Evolutionary conservation across 2,113 vertebrate species (phyloP), one percentile per base, ranked within the genome.

Genomic region (Peucedramus taeniatus): DNA sequence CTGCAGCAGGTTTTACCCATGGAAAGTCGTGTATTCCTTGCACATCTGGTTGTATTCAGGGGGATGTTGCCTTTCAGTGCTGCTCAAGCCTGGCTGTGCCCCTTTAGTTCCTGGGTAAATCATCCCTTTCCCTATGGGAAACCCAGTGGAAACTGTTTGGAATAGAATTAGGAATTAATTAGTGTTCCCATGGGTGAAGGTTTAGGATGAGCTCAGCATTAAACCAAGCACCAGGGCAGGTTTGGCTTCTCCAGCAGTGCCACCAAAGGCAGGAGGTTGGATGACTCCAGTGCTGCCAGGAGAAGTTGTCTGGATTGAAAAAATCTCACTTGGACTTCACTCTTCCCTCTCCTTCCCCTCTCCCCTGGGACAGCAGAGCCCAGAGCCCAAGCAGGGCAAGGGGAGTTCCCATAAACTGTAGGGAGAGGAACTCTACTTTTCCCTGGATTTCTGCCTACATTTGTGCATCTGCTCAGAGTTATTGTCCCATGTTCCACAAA

Each of bases 11-110:
- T 79, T 75, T 75, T 44, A 59, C 27, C 77, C 87, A 11, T 10
- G 2, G 3, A 54, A 74, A 37, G 31, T 21, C 21, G 3, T 78
- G 72, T 93, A 44, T 50, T 65, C 70, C 37, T 59, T 70, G 69
- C 87, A 87, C 92, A 95, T 93, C 81, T 96, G 96, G 77, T 95
- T 94, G 84, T 30, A 6, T 79, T 96, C 94, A 85, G 53, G 81
- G 44, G 60, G 57, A 71, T 72, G 71, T 51, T 93, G 39, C 83
- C 81, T 93, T 71, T 85, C 96, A 75, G 60, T 57, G 79, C 79
- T 76, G 71, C 92, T 83, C 51, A 22, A 12, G 49, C 8, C 87
- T 87, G 74, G 60, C 84, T 50, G 39, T 94, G 92, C 69, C 84
- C 69, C 65, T 90, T n/a, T 8, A 72, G 65, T 71, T 39, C 24